A percentile compares a stretch with the other conserved stretches of the same genome.
Conservation (phyloP, 1,140 invertebrate genomes). For the Stratiolaelaps scimitus region DNA sequence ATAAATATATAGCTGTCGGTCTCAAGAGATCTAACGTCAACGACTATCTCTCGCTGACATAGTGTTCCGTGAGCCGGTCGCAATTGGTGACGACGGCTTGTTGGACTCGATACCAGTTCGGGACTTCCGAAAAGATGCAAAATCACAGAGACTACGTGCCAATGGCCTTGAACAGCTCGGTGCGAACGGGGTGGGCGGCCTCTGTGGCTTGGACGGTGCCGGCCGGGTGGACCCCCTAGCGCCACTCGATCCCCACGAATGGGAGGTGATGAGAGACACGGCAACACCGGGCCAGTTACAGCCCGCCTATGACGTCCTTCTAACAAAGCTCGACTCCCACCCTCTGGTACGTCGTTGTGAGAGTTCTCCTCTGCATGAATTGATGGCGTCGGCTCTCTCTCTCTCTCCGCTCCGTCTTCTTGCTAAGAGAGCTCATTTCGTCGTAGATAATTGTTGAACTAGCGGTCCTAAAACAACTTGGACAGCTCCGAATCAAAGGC, state of each 20-base stretch:
- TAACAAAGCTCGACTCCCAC: slow-evolving; percentile 15
- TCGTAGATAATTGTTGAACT: too few relatives aligned
- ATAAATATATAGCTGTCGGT: too few relatives aligned
- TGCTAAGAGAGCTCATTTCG: too few relatives aligned
- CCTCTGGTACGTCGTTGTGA: too few relatives aligned
- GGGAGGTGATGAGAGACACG: slow-evolving; percentile 17
- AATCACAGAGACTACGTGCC: slow-evolving; percentile 31
- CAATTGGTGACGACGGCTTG: slow-evolving; percentile 29
- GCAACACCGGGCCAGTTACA: not conserved
- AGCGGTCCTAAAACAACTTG: too few relatives aligned
- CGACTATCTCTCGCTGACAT: not conserved
- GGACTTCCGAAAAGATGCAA: slow-evolving; percentile 33
- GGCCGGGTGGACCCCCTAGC: slow-evolving; percentile 28
- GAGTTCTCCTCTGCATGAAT: too few relatives aligned
- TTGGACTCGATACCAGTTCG: slow-evolving; percentile 28
- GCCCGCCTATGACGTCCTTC: not conserved
- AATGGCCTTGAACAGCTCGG: too few relatives aligned
- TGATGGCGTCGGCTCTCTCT: too few relatives aligned
- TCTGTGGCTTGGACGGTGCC: slow-evolving; percentile 36
- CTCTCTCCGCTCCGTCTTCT: too few relatives aligned
- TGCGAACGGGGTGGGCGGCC: slow-evolving; percentile 35
- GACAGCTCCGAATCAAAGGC: too few relatives aligned
- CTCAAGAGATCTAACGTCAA: too few relatives aligned
- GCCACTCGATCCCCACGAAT: slow-evolving; percentile 28
- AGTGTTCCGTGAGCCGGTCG: slow-evolving; percentile 2